Percentiles rank a stretch among this genome's conserved stretches.
These are phyloP conservation scores for Pristionchus arcanus DNA, from an alignment of 2,888 invertebrate species.

Conservation along the genomic window DNA sequence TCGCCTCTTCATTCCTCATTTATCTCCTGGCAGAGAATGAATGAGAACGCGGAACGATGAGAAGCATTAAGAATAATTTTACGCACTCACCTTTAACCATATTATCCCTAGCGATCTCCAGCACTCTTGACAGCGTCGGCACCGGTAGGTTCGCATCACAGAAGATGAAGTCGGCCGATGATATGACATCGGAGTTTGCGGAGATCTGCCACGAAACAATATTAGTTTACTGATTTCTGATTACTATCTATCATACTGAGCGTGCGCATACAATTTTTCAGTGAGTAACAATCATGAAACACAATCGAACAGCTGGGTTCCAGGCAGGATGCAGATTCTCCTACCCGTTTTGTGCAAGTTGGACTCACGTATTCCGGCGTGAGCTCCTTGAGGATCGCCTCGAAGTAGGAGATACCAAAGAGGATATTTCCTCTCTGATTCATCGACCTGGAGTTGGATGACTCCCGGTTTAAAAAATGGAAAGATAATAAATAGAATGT, in stretches of 20 bases:
- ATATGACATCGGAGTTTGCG: constrained; percentile 84
- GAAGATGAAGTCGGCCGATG: constrained; percentile 86
- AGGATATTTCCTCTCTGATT: constrained; percentile 70
- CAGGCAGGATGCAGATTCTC: too few species aligned
- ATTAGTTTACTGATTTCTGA: too few species aligned
- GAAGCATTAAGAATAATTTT: not conserved
- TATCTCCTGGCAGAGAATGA: not conserved
- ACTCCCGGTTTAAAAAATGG: too few species aligned
- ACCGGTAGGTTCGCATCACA: constrained; percentile 90
- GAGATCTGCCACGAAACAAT: too few species aligned
- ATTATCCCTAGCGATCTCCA: constrained; percentile 65
- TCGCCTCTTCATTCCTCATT: too few species aligned
- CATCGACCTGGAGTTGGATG: constrained; percentile 57
- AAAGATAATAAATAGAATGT: too few species aligned
- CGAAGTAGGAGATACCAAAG: constrained; percentile 69
- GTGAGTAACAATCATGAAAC: constrained; percentile 23
- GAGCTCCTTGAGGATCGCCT: constrained; percentile 62
- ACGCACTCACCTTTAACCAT: constrained; percentile 55
- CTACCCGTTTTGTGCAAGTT: too few species aligned
- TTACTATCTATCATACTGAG: not conserved
- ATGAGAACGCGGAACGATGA: not conserved
- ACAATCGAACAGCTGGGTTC: too few species aligned
- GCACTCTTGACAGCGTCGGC: constrained; percentile 83
- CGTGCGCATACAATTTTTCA: too few species aligned
- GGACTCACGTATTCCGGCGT: constrained; percentile 65